A percentile compares a stretch with the other conserved stretches of the same genome.
These are phyloP conservation scores for Heliconius charithonia DNA, from an alignment of 2,888 invertebrate genomes.

Conservation along the genomic window DNA sequence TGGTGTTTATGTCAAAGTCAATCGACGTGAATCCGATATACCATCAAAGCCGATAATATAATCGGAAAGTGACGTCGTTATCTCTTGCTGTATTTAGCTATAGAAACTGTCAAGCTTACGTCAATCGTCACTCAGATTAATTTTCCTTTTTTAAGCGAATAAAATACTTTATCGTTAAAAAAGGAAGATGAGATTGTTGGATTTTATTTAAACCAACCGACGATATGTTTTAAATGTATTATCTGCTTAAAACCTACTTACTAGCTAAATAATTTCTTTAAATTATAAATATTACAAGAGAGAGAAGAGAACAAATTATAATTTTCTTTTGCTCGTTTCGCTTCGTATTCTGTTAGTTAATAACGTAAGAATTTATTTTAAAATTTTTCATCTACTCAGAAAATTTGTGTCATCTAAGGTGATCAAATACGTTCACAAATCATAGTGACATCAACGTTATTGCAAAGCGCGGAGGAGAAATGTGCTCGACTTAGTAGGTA, in stretches of 20 bases:
- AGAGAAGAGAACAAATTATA: background rate
- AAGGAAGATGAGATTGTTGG: no score
- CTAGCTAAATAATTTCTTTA: no score
- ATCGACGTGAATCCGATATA: background rate
- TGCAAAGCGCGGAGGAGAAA: constrained; percentile 65
- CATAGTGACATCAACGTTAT: constrained; percentile 72
- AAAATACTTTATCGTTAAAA: no score
- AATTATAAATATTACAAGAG: background rate
- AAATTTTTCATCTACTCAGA: constrained; percentile 38
- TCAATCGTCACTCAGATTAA: no score
- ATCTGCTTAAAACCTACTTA: no score
- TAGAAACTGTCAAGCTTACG: no score
- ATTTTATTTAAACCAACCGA: no score
- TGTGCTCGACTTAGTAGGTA: constrained; percentile 55
- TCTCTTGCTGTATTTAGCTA: no score
- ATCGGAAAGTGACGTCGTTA: no score
- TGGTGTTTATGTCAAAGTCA: constrained; percentile 4
- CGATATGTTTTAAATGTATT: no score
- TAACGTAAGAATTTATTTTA: constrained; percentile 21
- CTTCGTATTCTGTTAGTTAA: background rate
- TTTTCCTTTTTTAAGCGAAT: no score
- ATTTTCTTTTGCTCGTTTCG: background rate
- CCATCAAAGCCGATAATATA: background rate
- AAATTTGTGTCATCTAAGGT: constrained; percentile 50
- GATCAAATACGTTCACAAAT: constrained; percentile 70